phyloP scores from a whole-genome alignment of 2,113 vertebrate genomes.

The Terrapene triunguis region DNA sequence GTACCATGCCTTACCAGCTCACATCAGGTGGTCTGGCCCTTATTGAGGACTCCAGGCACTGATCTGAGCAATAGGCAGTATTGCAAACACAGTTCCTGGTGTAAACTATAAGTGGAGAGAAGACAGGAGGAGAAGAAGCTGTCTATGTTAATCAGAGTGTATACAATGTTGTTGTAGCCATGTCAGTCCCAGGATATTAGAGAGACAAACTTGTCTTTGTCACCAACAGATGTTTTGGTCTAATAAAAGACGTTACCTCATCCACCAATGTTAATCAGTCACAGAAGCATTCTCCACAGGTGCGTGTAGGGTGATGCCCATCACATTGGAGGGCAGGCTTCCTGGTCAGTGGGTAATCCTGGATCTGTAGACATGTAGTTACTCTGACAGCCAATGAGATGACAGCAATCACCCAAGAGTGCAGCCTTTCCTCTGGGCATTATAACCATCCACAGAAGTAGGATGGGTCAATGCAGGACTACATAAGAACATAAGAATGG shows the following conservation, averaged over 20 bases:
- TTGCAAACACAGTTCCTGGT: neutral
- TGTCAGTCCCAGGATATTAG: no score
- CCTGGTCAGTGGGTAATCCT: neutral
- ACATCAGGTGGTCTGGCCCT: neutral
- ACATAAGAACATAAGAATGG: no score
- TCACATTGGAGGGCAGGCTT: neutral
- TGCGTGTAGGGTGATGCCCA: neutral
- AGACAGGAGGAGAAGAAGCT: neutral
- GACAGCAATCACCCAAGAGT: neutral
- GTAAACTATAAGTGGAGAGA: neutral
- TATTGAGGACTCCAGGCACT: neutral
- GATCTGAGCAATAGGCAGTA: neutral
- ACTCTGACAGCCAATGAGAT: neutral
- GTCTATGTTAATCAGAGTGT: neutral
- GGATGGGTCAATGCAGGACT: neutral
- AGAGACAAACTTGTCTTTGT: no score
- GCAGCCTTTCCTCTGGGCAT: neutral
- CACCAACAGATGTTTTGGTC: no score
- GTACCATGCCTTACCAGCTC: neutral
- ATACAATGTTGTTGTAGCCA: no score
- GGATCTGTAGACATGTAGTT: neutral
- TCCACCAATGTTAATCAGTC: neutral
- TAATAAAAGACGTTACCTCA: neutral
- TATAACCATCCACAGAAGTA: neutral
- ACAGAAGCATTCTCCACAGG: rapidly evolving